Evolutionary conservation across 2,888 invertebrate species (phyloP), one percentile per base, ranked within the genome.

Genomic region (Drosophila robusta): DNA sequence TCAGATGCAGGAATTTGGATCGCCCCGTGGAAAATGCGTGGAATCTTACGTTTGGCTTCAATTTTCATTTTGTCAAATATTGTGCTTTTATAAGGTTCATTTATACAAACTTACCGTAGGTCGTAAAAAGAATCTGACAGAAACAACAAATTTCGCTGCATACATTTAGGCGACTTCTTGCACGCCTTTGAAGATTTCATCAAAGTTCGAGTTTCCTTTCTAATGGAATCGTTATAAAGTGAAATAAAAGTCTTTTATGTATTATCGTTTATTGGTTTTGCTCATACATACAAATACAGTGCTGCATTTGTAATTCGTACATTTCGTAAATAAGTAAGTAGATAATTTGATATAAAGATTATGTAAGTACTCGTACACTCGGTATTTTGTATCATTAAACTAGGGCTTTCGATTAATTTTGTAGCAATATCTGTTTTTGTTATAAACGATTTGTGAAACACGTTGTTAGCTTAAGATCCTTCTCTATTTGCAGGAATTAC

Each of bases 391-490:
- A 34, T 61, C 54, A 51, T 52, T 38, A 18, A 51, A 11, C 70
- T 74, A 62, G 46, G 45, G 44, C 24, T 36, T 64, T 64, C 36
- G 34, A 34, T 64, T 52, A 16, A 50, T 36, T 32, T 56, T 47
- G 47, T 46, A 34, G 39, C 42, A 54, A 52, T 39, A 51, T 41
- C 5, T 9, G 8, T 29, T 67, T 41, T 34, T 74, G 38, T 68
- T 70, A 54, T 71, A 56, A 78, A 58, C 68, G 78, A 64, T 80
- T 71, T 60, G 80, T 65, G 72, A 74, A 83, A 83, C 69, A 79
- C 69, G 46, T 62, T 82, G 42, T 64, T 62, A 54, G 46, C 55
- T 70, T 68, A 56, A 58, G 50, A 67, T 64, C 26, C 63, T 64
- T 56, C 52, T 73, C 68, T 62, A 47, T 65, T 63, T 56, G 67